Base-by-base conservation (phyloP, 1,140 invertebrate species). In the Temnothorax curvispinosus region DNA sequence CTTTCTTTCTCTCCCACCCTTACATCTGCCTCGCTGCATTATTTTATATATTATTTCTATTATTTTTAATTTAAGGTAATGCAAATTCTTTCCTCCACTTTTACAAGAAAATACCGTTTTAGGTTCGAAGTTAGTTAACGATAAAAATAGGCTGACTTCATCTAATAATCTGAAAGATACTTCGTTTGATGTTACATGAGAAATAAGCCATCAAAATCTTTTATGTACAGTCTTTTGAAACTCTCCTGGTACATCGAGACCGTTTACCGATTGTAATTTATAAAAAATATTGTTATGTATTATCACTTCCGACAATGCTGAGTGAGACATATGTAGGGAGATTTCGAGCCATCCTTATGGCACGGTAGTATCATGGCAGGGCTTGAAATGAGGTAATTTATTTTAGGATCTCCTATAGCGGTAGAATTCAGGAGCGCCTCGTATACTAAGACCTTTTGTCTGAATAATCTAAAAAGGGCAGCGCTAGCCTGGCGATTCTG, bases 391-490 rank as follows among this genome's bases (percentile, higher is more conserved):
- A 69, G 65, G 47, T 18, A 82, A 82, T 82, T 82, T 82, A 74
- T 74, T 69, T 52, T 35, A 44, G 67, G 21, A 56, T 72, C 65
- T 58, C 9, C 11, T 82, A 21, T 21, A 41, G 15, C 9, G 15
- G 21, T 50, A 56, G 54, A 74, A 82, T 74, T 72, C 27, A 72
- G 80, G 44, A 8, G 4, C 7, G 35, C 0, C 15, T 11, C 52
- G 38, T 47, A 74, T 47, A 72, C 60, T 27, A 27, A 35, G 27
- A 74, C 27, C 44, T 69, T 72, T 74, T 82, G 78, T 72, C 15
- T 82, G 67, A 72, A 82, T 82, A 82, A 74, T 47, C 18, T 67
- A 80, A 67, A 80, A 58, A 58, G 52, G 52, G 74, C 27, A 47
- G 18, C 58, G 52, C 18, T 47, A 35, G 44, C 38, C 15, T 35